Percentiles rank a stretch among this genome's conserved stretches.
phyloP scores from a whole-genome alignment of 2,797 vertebrate genomes.

The Benthosema pterotum region DNA sequence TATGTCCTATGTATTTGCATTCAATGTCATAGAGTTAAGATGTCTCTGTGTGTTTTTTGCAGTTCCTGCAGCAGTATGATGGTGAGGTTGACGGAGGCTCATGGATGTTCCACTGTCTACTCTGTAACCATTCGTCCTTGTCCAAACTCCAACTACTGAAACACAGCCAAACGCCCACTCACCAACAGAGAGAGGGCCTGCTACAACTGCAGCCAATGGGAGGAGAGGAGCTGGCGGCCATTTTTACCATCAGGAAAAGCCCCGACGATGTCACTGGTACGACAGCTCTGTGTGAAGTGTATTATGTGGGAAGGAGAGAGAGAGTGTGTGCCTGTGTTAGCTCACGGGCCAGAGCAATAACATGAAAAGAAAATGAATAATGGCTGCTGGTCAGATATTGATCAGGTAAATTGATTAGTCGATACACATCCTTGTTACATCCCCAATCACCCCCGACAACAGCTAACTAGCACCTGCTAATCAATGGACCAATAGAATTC shows the following conservation, averaged over 20 bases:
- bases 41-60: constrained; percentile 5
- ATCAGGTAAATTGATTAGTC: constrained; percentile 98
- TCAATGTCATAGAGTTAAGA: too few relatives aligned
- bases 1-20: too few relatives aligned
- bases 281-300: constrained; percentile 44
- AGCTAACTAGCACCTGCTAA: constrained; percentile 93
- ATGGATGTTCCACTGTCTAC: constrained; percentile 93
- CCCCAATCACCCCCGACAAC: constrained; percentile 91
- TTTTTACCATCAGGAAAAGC: constrained; percentile 94
- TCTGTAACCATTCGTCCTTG: constrained; percentile 96
- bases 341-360: constrained; percentile 53
- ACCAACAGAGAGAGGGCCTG: constrained; percentile 93
- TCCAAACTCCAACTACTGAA: constrained; percentile 96
- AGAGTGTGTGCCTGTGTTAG: constrained; percentile 26
- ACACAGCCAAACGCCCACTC: constrained; percentile 94
- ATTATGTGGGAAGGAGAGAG: constrained; percentile 14
- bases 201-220: constrained; percentile 92
- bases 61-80: constrained; percentile 97
- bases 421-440: constrained; percentile 97
- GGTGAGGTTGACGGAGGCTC: constrained; percentile 89
- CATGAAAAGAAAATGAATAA: constrained; percentile 80
- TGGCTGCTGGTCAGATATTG: constrained; percentile 92
- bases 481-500: constrained; percentile 92
- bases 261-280: constrained; percentile 86
- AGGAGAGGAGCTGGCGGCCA: constrained; percentile 92